These are phyloP conservation scores for Aphodius granarius DNA, from an alignment of 2,888 invertebrate species.

Conservation along the genomic window DNA sequence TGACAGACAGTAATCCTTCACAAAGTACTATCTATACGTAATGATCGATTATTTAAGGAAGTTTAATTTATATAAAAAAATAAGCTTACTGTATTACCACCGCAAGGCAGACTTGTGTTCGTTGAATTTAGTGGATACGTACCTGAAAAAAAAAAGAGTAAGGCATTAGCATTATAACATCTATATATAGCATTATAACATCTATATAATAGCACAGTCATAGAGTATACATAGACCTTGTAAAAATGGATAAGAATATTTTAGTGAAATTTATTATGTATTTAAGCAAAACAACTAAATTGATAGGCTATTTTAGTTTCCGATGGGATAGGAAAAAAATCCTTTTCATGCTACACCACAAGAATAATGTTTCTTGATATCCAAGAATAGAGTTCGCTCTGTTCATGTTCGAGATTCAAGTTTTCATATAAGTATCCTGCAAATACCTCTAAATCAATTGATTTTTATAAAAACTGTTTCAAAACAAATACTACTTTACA, in stretches of 20 bases:
- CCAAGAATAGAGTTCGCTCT: too few relatives aligned
- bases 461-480: too few relatives aligned
- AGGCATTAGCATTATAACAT: neutral
- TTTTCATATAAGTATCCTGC: too few relatives aligned
- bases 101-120: neutral
- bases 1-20: neutral
- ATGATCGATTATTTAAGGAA: neutral
- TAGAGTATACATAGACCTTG: neutral
- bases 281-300: too few relatives aligned
- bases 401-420: too few relatives aligned
- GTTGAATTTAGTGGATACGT: neutral
- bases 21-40: neutral
- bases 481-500: too few relatives aligned
- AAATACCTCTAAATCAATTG: too few relatives aligned
- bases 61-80: neutral
- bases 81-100: neutral
- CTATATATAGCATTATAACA: neutral
- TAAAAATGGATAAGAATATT: neutral
- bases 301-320: too few relatives aligned
- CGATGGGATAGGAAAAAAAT: too few relatives aligned
- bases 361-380: too few relatives aligned
- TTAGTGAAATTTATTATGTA: too few relatives aligned
- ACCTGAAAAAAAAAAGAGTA: conserved; percentile 7
- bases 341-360: too few relatives aligned
- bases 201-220: neutral